phyloP scores from a whole-genome alignment of 2,797 vertebrate genomes.

The Lithobates sylvaticus region DNA sequence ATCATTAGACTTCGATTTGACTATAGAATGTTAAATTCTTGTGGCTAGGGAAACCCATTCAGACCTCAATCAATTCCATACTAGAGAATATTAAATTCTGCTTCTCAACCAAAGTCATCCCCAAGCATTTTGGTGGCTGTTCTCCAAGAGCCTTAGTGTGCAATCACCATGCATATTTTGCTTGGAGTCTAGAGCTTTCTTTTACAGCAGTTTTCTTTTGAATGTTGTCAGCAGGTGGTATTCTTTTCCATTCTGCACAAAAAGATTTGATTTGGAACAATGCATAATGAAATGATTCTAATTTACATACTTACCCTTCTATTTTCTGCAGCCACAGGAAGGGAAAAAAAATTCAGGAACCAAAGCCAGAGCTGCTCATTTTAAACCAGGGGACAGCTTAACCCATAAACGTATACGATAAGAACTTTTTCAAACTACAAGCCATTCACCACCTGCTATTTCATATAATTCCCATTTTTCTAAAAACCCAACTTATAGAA shows the following conservation, averaged over 20 bases:
- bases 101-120: constrained; percentile 29
- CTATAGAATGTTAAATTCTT: constrained; percentile 57
- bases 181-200: constrained; percentile 30
- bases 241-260: constrained; percentile 48
- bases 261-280: constrained; percentile 57
- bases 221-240: constrained; percentile 59
- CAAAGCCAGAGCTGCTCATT: background rate
- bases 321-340: constrained; percentile 32
- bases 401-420: constrained; percentile 9
- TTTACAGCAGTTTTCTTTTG: constrained; percentile 44
- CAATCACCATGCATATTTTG: constrained; percentile 46
- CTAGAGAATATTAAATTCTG: constrained; percentile 51
- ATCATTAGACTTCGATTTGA: constrained; percentile 56
- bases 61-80: constrained; percentile 48
- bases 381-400: constrained; percentile 2
- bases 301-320: constrained; percentile 53
- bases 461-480: background rate
- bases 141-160: constrained; percentile 41
- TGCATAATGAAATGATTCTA: constrained; percentile 51
- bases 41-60: constrained; percentile 50
- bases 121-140: constrained; percentile 43
- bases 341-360: background rate
- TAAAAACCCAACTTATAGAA: too few relatives aligned
- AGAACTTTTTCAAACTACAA: background rate
- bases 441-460: background rate